These are phyloP conservation scores for Ctena decussata DNA, from an alignment of 2,888 invertebrate species.

Conservation along the genomic window DNA sequence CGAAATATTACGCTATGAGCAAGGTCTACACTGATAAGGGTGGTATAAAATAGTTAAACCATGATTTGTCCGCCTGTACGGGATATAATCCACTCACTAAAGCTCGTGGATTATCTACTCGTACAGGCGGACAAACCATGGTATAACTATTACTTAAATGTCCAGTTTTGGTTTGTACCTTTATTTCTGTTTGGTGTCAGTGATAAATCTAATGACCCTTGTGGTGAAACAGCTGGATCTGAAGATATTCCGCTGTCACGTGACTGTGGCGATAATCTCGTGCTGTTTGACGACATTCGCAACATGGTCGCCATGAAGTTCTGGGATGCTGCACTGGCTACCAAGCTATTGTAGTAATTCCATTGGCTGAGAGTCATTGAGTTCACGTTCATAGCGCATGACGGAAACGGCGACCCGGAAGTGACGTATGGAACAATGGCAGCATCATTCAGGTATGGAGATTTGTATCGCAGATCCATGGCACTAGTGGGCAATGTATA, in stretches of 20 bases:
- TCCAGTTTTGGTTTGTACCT: background rate
- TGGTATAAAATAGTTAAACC: too few species aligned
- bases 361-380: constrained; percentile 65
- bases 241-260: constrained; percentile 57
- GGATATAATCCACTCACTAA: too few species aligned
- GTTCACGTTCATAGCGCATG: constrained; percentile 59
- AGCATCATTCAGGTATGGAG: constrained; percentile 26
- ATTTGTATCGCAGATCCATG: constrained; percentile 23
- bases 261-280: constrained; percentile 61
- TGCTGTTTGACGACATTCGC: constrained; percentile 43
- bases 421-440: constrained; percentile 46
- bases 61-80: too few species aligned
- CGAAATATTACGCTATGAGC: too few species aligned
- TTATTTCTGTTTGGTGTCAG: constrained; percentile 12
- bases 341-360: constrained; percentile 64
- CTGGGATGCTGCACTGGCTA: constrained; percentile 41
- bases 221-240: constrained; percentile 26
- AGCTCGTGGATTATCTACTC: too few species aligned
- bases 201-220: constrained; percentile 1
- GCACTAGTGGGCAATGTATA: constrained; percentile 25
- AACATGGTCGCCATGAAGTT: constrained; percentile 60
- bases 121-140: too few species aligned
- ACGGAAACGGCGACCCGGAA: constrained; percentile 14
- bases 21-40: too few species aligned
- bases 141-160: too few species aligned